Evolutionary conservation across 2,888 invertebrate genomes (phyloP), one percentile per base, ranked within the genome.

Genomic region (Helleia helle): DNA sequence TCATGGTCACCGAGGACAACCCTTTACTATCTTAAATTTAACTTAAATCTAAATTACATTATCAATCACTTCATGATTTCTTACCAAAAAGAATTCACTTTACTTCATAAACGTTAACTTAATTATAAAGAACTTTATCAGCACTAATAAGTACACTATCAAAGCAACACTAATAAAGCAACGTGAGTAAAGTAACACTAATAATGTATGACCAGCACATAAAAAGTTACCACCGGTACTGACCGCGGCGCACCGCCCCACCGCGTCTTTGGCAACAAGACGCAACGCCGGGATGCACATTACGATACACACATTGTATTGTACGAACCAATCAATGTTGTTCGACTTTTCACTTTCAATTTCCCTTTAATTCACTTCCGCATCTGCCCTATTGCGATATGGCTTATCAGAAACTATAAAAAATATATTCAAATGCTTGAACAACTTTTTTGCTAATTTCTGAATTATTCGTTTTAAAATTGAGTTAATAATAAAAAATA

Each of bases 301-400:
- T 70, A 73, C 52, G 45, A 41, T 50, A 54, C 71, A 68, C 59
- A 68, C 75, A 75, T 80, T 76, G 75, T 72, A 58, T 47, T 48
- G 43, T 46, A 56, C 74, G 69, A 67, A 58, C 68, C 65, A 9
- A 34, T 34, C 65, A 69, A 66, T 62, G 43, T 26, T 29, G 44
- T 45, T 45, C 30, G 36, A 26, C 41, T 47, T 47, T 48, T 46
- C 40, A 50, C 43, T 48, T 37, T 50, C 46, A 30, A 50, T 50
- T 49, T 50, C 47, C 47, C 38, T 24, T 49, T 48, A 37, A 42
- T 26, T 40, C 41, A 47, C 27, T 39, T 14, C 40, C 48, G 47
- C 12, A 12, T 34, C 34, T 34, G 2, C 17, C 31, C 17, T 31
- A 3, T 18, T 31, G 8, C 11, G 18, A 18, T 30, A 30, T n/a